A percentile compares a stretch with the other conserved stretches of the same genome.
Evolutionary conservation across 1,140 invertebrate species (phyloP).

Genomic region (Drosophila baimaii): DNA sequence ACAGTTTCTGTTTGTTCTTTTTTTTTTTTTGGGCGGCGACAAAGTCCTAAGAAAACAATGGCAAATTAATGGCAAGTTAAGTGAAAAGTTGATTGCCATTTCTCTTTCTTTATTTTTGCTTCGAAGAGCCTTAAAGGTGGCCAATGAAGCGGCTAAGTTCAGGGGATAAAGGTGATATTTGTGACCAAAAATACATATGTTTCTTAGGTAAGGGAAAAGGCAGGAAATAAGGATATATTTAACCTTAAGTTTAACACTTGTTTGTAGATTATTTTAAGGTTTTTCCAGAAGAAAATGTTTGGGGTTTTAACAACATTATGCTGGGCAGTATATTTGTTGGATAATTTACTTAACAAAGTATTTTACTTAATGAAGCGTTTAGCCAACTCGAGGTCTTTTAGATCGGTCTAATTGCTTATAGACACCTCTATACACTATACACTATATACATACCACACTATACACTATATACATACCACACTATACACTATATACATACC

Average conservation of each 20-base stretch:
- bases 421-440: too few relatives aligned
- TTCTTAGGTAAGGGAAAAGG: background rate
- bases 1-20: slow-evolving; percentile 43
- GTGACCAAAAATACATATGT: background rate
- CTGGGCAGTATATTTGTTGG: too few relatives aligned
- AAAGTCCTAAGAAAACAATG: slow-evolving; percentile 52
- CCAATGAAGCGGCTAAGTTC: slow-evolving; percentile 10
- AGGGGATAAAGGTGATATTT: background rate
- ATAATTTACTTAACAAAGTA: background rate
- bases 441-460: too few relatives aligned
- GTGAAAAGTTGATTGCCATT: slow-evolving; percentile 42
- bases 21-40: slow-evolving; percentile 5
- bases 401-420: too few relatives aligned
- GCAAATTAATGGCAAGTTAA: slow-evolving; percentile 51
- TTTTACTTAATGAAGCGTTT: too few relatives aligned
- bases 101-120: background rate
- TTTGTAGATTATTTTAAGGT: background rate
- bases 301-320: too few relatives aligned
- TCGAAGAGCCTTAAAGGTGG: slow-evolving; percentile 8
- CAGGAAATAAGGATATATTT: background rate
- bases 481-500: too few relatives aligned
- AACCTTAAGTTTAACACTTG: too few relatives aligned
- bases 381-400: too few relatives aligned
- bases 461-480: too few relatives aligned
- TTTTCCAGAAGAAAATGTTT: too few relatives aligned